Percentiles rank a stretch among this genome's conserved stretches.
Conservation (phyloP, 2,888 invertebrate genomes). For the Desoria tigrina region DNA sequence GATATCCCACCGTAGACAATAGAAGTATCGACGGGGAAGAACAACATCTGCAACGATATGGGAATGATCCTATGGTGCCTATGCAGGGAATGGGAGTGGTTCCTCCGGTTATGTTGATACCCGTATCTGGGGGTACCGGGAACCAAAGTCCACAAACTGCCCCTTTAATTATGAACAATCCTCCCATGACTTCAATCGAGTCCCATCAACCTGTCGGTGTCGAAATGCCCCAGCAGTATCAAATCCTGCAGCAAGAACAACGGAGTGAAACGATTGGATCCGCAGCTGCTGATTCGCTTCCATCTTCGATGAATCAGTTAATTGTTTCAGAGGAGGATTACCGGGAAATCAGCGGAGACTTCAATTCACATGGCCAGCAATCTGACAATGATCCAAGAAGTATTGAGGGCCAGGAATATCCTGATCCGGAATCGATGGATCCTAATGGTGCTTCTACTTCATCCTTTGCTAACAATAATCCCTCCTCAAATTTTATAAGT, state of each 20-base stretch:
- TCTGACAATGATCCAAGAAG: not conserved
- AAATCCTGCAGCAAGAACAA: not conserved
- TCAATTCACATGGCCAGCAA: not conserved
- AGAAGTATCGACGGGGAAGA: constrained; percentile 20
- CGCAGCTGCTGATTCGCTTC: not conserved
- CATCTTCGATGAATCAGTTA: not conserved
- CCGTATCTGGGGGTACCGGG: not conserved
- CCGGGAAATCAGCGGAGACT: not conserved
- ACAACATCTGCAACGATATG: not conserved
- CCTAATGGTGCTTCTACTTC: not conserved
- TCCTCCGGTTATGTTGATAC: not conserved
- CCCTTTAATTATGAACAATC: not conserved
- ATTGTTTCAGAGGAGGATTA: not conserved
- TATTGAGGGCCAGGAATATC: constrained; percentile 12
- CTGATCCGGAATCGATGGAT: not conserved
- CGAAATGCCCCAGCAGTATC: not conserved
- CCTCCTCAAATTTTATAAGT: not conserved
- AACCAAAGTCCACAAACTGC: not conserved
- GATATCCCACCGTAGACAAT: not conserved
- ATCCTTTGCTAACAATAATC: not conserved
- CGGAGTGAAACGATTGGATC: constrained; percentile 12
- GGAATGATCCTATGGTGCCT: constrained; percentile 2
- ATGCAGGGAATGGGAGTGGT: not conserved
- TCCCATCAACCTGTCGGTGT: constrained; percentile 2
- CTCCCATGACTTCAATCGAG: not conserved